Evolutionary conservation across 2,888 invertebrate species (phyloP).

Genomic region (Dorcus parallelipipedus): DNA sequence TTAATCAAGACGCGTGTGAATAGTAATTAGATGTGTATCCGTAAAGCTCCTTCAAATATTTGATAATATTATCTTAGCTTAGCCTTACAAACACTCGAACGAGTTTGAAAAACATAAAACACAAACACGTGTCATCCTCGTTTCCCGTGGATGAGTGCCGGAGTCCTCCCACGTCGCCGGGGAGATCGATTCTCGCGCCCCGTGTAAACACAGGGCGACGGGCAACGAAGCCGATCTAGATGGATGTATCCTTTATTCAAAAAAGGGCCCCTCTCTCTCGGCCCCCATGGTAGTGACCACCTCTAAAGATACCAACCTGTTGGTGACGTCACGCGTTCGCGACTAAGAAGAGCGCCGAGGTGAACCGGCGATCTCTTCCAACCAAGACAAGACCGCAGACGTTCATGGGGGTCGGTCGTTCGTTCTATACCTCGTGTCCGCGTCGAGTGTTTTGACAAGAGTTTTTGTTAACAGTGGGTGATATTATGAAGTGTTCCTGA

Average conservation of each 20-base stretch:
- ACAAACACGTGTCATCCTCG: neutral
- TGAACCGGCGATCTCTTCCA: conserved; percentile 12
- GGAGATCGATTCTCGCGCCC: conserved; percentile 3
- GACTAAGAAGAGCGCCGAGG: conserved; percentile 13
- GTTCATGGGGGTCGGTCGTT: conserved; percentile 2
- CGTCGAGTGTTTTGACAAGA: conserved; percentile 2
- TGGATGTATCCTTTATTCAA: conserved; percentile 6
- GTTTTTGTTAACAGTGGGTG: conserved; percentile 11
- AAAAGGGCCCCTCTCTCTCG: conserved; percentile 19
- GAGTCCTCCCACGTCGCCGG: neutral
- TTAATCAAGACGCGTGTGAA: too few relatives aligned
- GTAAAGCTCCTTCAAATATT: neutral
- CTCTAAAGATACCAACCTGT: conserved; percentile 42
- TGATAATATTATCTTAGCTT: neutral
- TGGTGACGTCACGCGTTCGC: conserved; percentile 40
- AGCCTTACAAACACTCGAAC: neutral
- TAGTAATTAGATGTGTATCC: too few relatives aligned
- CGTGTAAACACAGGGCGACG: conserved; percentile 3
- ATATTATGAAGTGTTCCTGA: conserved; percentile 5
- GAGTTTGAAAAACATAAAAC: neutral
- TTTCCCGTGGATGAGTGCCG: neutral
- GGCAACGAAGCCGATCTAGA: conserved; percentile 12
- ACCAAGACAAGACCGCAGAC: conserved; percentile 13
- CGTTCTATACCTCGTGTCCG: conserved; percentile 2
- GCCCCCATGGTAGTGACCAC: conserved; percentile 43